Evolutionary conservation across 2,113 vertebrate species (phyloP).

Genomic region (Xiphophorus hellerii): DNA sequence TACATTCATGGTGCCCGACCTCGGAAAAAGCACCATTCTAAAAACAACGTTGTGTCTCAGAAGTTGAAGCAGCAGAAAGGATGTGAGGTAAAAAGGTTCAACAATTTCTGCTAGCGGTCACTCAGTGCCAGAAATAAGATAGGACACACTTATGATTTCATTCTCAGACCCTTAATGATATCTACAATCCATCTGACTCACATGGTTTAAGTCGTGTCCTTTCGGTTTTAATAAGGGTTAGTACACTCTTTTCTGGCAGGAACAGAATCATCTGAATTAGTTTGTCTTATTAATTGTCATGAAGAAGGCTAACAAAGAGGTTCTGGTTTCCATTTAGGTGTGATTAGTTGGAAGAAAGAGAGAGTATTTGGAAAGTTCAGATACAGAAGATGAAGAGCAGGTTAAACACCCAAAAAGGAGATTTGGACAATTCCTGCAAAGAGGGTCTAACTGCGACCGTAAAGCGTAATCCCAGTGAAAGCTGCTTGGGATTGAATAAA

Average conservation of each 20-base stretch:
- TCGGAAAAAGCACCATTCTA: background rate
- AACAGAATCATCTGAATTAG: background rate
- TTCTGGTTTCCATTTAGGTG: too few relatives aligned
- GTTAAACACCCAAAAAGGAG: too few relatives aligned
- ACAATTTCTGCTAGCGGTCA: background rate
- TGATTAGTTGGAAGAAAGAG: background rate
- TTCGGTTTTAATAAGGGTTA: background rate
- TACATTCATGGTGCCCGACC: background rate
- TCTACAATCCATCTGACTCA: background rate
- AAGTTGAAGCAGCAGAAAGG: background rate
- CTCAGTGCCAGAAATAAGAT: background rate
- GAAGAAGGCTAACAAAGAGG: too few relatives aligned
- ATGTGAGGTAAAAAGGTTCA: background rate
- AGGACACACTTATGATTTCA: background rate
- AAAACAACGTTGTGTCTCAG: background rate
- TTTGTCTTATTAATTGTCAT: too few relatives aligned
- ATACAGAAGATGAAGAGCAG: too few relatives aligned
- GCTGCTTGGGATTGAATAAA: background rate
- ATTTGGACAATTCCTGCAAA: background rate
- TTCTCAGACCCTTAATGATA: background rate
- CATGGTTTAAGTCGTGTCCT: background rate
- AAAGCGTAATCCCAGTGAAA: background rate
- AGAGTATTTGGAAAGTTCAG: background rate
- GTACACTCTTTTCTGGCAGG: too few relatives aligned
- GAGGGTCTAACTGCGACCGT: background rate